Conservation (phyloP, 2,888 invertebrate species). For the Andrena flavipes region DNA sequence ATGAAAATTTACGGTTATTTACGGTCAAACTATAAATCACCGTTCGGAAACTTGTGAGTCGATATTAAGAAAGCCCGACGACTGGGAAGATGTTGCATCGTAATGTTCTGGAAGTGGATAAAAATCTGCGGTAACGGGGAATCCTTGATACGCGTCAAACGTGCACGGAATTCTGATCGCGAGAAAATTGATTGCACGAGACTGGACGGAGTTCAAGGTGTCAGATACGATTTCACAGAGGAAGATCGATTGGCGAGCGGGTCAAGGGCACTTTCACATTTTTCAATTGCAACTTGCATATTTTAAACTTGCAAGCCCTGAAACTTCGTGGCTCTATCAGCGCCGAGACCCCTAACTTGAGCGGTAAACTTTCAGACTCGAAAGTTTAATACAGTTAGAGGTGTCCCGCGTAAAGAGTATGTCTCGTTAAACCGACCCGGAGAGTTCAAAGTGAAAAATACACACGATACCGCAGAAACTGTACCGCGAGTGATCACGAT, state of each 20-base stretch:
- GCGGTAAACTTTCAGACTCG: neutral
- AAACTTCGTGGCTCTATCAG: too few relatives aligned
- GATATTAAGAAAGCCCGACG: neutral
- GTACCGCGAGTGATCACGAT: neutral
- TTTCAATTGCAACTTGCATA: too few relatives aligned
- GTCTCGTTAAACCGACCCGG: neutral
- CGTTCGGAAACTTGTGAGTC: neutral
- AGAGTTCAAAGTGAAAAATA: neutral
- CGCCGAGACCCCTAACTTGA: too few relatives aligned
- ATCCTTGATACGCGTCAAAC: neutral
- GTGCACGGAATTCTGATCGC: neutral
- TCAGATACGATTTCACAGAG: too few relatives aligned
- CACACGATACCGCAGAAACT: neutral
- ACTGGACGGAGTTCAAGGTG: too few relatives aligned
- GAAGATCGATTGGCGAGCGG: neutral
- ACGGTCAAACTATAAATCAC: constrained; percentile 31
- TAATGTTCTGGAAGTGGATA: neutral
- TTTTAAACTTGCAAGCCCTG: too few relatives aligned
- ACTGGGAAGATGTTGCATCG: neutral
- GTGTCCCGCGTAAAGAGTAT: neutral
- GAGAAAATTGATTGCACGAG: neutral
- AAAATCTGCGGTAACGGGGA: neutral
- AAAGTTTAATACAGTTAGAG: neutral
- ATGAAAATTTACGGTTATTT: constrained; percentile 50
- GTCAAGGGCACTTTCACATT: too few relatives aligned